Percentiles rank a stretch among this genome's conserved stretches.
These are phyloP conservation scores for Choreutis nemorana DNA, from an alignment of 2,888 invertebrate genomes.

Conservation along the genomic window DNA sequence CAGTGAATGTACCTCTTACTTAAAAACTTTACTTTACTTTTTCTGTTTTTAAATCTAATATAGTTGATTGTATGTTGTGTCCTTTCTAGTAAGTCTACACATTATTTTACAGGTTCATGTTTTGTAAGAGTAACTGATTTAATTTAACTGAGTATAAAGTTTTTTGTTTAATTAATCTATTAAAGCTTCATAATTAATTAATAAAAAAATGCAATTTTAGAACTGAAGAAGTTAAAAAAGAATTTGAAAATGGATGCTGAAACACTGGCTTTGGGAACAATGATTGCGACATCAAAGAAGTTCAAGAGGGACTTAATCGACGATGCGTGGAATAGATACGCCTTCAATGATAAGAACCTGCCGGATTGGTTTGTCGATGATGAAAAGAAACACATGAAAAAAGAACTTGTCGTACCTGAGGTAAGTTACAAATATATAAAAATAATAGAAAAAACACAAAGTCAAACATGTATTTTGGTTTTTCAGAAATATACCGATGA, in stretches of 20 bases:
- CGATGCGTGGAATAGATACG: conserved; percentile 91
- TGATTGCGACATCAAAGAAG: conserved; percentile 91
- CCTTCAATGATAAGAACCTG: conserved; percentile 88
- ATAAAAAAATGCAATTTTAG: too few species aligned
- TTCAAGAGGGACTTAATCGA: conserved; percentile 89
- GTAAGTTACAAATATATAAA: conserved; percentile 30
- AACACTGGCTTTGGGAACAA: conserved; percentile 90
- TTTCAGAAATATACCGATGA: conserved; percentile 80
- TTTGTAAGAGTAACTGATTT: too few species aligned
- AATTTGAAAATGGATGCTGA: conserved; percentile 81
- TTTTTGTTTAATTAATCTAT: too few species aligned
- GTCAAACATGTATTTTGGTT: conserved; percentile 7
- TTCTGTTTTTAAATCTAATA: too few species aligned
- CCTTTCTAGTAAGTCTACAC: too few species aligned
- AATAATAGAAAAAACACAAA: conserved; percentile 2
- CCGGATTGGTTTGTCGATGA: conserved; percentile 98
- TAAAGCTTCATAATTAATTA: too few species aligned
- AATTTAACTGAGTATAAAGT: too few species aligned
- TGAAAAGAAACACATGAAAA: conserved; percentile 89
- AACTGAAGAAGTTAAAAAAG: conserved; percentile 56
- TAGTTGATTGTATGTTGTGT: too few species aligned
- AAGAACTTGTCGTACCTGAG: conserved; percentile 84
- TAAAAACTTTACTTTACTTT: too few species aligned
- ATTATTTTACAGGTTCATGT: too few species aligned
- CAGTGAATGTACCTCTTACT: too few species aligned